phyloP scores from a whole-genome alignment of 2,113 vertebrate species.

The Misgurnus mizolepis region DNA sequence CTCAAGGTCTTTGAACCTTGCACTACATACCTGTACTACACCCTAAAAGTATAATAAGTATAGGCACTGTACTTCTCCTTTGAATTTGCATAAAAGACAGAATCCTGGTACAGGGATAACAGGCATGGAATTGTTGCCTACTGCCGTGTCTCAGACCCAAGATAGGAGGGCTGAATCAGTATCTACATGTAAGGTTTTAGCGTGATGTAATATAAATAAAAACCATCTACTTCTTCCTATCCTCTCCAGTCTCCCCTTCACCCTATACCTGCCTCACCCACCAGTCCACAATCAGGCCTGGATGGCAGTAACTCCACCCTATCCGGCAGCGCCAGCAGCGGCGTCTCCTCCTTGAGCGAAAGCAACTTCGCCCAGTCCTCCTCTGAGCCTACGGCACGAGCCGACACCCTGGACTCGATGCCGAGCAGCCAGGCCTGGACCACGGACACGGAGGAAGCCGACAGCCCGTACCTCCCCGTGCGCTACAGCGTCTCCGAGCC shows the following conservation, averaged over 20 bases:
- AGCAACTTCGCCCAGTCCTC: slow-evolving; percentile 91
- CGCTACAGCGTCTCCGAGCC: slow-evolving; percentile 92
- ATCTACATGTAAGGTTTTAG: neutral
- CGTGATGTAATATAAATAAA: neutral
- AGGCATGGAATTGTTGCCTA: too few species aligned
- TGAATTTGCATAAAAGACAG: too few species aligned
- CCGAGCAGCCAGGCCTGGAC: slow-evolving; percentile 89
- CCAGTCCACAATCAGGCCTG: slow-evolving; percentile 91
- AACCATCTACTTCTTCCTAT: slow-evolving; percentile 15
- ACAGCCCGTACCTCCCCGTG: slow-evolving; percentile 88
- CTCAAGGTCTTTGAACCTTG: neutral
- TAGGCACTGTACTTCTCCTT: too few species aligned
- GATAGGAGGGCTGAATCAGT: neutral
- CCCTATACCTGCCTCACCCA: slow-evolving; percentile 94
- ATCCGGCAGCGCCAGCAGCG: slow-evolving; percentile 94
- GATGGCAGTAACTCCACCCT: slow-evolving; percentile 95
- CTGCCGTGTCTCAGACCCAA: too few species aligned
- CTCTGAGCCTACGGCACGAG: slow-evolving; percentile 83
- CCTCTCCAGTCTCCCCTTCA: slow-evolving; percentile 86
- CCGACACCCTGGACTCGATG: slow-evolving; percentile 88
- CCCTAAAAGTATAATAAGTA: too few species aligned
- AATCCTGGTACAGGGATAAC: too few species aligned
- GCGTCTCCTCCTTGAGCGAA: slow-evolving; percentile 93
- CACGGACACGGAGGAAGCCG: slow-evolving; percentile 83
- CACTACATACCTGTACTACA: too few species aligned